These are phyloP conservation scores for Myopa tessellatipennis DNA, from an alignment of 2,888 invertebrate species.

Conservation along the genomic window DNA sequence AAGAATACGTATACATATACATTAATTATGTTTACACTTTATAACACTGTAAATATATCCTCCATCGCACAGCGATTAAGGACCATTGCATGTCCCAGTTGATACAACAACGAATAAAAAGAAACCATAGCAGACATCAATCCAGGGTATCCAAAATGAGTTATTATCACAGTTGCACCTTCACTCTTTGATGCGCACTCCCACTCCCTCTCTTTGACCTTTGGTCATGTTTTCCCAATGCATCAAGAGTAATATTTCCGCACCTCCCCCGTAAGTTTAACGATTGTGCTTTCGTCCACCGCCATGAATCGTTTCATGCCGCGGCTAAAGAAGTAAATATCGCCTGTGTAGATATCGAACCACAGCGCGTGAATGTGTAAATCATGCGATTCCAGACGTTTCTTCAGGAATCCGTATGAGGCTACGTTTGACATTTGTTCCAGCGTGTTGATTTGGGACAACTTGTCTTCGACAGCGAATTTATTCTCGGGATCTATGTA, in stretches of 20 bases:
- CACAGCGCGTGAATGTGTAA: conserved; percentile 93
- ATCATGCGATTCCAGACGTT: conserved; percentile 82
- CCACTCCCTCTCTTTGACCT: too few species aligned
- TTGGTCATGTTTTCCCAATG: not conserved
- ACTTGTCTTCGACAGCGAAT: conserved; percentile 89
- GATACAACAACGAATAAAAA: not conserved
- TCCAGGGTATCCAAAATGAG: not conserved
- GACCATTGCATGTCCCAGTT: not conserved
- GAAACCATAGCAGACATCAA: not conserved
- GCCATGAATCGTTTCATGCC: conserved; percentile 85
- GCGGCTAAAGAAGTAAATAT: conserved; percentile 94
- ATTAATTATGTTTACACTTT: too few species aligned
- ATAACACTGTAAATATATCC: not conserved
- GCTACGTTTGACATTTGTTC: conserved; percentile 94
- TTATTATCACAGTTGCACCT: conserved; percentile 30
- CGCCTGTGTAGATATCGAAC: conserved; percentile 98
- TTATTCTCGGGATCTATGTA: conserved; percentile 93
- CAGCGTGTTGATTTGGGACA: conserved; percentile 94
- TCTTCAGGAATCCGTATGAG: conserved; percentile 90
- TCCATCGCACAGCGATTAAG: not conserved
- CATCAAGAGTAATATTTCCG: conserved; percentile 80
- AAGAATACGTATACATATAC: too few species aligned
- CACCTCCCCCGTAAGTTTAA: conserved; percentile 80
- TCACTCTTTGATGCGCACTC: not conserved
- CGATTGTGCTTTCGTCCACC: conserved; percentile 85